Conservation (phyloP, 2,113 vertebrate species). For the Emydura subglobosa region DNA sequence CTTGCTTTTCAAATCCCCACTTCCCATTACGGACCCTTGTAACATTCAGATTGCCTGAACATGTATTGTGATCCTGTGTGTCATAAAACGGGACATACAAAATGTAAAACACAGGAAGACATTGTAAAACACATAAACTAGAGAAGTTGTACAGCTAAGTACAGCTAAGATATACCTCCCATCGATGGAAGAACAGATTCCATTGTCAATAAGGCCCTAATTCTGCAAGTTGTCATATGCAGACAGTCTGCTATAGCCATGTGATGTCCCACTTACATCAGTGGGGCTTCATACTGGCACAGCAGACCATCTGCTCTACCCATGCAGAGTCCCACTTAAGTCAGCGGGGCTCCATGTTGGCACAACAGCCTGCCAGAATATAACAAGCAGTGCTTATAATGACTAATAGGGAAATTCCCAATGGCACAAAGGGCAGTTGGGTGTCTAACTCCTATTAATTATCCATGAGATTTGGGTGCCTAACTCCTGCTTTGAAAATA, state of each 20-base stretch:
- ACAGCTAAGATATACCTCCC: neutral
- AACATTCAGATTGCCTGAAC: neutral
- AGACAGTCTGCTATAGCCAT: neutral
- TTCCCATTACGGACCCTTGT: neutral
- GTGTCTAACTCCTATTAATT: neutral
- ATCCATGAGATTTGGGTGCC: neutral
- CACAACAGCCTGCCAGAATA: neutral
- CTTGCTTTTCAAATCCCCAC: neutral
- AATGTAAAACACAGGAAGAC: neutral
- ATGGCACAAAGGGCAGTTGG: neutral
- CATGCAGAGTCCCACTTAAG: neutral
- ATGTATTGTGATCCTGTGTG: neutral
- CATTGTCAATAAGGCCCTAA: neutral
- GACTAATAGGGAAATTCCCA: neutral
- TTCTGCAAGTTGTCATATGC: neutral
- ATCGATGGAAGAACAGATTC: neutral
- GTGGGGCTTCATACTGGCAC: neutral
- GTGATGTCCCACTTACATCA: neutral
- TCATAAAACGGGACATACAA: neutral
- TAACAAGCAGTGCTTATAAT: neutral
- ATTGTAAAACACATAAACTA: neutral
- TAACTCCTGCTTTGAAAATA: neutral
- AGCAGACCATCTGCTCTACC: neutral
- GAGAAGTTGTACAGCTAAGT: neutral
- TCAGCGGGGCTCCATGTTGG: neutral